phyloP scores from a whole-genome alignment of 2,888 invertebrate genomes.

The Aromia moschata region DNA sequence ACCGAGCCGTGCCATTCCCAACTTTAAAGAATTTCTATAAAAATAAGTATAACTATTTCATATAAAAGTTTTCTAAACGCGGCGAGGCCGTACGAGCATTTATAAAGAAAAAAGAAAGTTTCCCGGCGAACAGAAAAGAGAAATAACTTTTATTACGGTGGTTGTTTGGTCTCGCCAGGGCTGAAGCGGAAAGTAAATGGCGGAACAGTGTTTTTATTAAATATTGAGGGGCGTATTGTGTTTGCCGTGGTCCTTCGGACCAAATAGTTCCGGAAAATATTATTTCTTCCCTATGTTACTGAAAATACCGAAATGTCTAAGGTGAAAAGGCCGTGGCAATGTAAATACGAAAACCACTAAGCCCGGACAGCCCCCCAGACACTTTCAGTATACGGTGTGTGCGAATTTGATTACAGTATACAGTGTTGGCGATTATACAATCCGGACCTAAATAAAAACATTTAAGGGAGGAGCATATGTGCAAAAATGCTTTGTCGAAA shows the following conservation, averaged over 20 bases:
- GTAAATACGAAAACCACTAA: too few relatives aligned
- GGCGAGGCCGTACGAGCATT: constrained; percentile 14
- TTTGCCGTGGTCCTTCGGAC: not conserved
- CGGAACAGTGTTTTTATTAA: constrained; percentile 14
- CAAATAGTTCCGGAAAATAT: not conserved
- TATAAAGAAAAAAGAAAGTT: constrained; percentile 25
- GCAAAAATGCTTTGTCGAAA: too few relatives aligned
- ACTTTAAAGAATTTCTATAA: constrained; percentile 3
- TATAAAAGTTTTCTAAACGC: constrained; percentile 18
- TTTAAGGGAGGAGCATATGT: too few relatives aligned
- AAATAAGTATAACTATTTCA: constrained; percentile 20
- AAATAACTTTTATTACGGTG: constrained; percentile 15
- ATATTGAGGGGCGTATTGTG: constrained; percentile 7
- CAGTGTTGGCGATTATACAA: too few relatives aligned
- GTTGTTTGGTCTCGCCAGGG: constrained; percentile 13
- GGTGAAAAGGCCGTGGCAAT: too few relatives aligned
- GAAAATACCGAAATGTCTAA: too few relatives aligned
- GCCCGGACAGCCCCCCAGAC: too few relatives aligned
- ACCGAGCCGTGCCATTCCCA: not conserved
- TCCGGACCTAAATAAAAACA: too few relatives aligned
- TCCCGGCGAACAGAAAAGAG: constrained; percentile 16
- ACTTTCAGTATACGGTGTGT: too few relatives aligned
- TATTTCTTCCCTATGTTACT: too few relatives aligned
- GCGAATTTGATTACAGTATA: too few relatives aligned
- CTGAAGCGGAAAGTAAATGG: constrained; percentile 8